Percentiles rank a stretch among this genome's conserved stretches.
phyloP scores from a whole-genome alignment of 2,797 vertebrate species.

The Triplophysa bombifrons region DNA sequence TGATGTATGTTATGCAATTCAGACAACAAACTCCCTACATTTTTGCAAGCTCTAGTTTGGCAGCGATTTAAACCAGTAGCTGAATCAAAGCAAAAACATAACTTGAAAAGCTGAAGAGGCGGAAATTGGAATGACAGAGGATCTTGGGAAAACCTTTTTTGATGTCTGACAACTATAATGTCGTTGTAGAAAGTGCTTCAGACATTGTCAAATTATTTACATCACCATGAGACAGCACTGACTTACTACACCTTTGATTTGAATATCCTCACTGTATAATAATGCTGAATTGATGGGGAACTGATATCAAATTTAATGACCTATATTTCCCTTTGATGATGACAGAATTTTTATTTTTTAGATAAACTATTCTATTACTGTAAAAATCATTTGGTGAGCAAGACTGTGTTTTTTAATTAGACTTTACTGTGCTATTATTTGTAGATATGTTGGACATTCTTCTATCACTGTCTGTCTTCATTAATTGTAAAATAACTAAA shows the following conservation, averaged over 20 bases:
- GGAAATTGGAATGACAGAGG: conserved; percentile 25
- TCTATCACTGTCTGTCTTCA: conserved; percentile 60
- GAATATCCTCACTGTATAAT: conserved; percentile 49
- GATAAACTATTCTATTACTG: not conserved
- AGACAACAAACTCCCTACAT: not conserved
- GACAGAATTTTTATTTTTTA: not conserved
- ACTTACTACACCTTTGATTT: conserved; percentile 54
- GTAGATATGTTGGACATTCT: conserved; percentile 64
- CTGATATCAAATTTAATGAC: conserved; percentile 62
- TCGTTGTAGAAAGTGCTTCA: conserved; percentile 44
- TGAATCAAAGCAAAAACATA: conserved; percentile 9
- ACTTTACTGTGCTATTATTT: conserved; percentile 59
- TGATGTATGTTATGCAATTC: not conserved
- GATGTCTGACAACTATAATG: conserved; percentile 50
- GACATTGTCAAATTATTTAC: conserved; percentile 55
- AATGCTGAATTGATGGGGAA: conserved; percentile 55
- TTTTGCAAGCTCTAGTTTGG: not conserved
- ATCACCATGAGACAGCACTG: conserved; percentile 45
- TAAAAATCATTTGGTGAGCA: too few species aligned
- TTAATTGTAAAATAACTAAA: conserved; percentile 62
- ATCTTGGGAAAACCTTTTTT: conserved; percentile 43
- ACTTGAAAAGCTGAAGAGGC: conserved; percentile 15
- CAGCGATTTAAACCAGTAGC: not conserved
- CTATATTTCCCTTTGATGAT: conserved; percentile 57
- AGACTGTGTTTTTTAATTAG: conserved; percentile 64